These are phyloP conservation scores for Diadophis punctatus DNA, from an alignment of 2,113 vertebrate genomes.

Conservation along the genomic window DNA sequence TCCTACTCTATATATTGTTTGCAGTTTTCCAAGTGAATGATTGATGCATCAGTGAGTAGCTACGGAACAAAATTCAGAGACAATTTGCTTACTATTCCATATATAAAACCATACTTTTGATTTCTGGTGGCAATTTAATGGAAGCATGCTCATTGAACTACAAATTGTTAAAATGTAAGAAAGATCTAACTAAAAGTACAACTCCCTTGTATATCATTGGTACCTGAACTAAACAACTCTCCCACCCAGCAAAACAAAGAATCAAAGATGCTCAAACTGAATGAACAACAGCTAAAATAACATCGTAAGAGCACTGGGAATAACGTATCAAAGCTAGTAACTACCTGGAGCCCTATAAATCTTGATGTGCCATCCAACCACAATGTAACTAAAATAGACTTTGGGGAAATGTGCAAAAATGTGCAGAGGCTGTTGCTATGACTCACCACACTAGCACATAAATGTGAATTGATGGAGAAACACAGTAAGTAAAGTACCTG, in stretches of 20 bases:
- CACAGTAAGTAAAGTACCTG: neutral
- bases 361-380: neutral
- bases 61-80: neutral
- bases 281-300: slow-evolving; percentile 11
- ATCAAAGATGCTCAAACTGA: slow-evolving; percentile 4
- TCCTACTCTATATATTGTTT: neutral
- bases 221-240: neutral
- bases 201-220: neutral
- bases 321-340: slow-evolving; percentile 2
- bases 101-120: neutral
- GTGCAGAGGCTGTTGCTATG: neutral
- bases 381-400: slow-evolving; percentile 12
- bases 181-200: neutral
- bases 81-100: neutral
- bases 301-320: slow-evolving; percentile 8
- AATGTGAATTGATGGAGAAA: neutral
- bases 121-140: slow-evolving; percentile 4
- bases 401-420: slow-evolving; percentile 1
- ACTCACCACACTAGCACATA: neutral
- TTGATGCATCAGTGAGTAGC: neutral
- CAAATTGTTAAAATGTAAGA: slow-evolving; percentile 9
- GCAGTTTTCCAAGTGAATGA: neutral
- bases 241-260: neutral
- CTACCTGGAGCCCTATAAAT: neutral
- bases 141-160: neutral